Base-by-base conservation (phyloP, 2,888 invertebrate genomes). In the Endotricha flammealis region DNA sequence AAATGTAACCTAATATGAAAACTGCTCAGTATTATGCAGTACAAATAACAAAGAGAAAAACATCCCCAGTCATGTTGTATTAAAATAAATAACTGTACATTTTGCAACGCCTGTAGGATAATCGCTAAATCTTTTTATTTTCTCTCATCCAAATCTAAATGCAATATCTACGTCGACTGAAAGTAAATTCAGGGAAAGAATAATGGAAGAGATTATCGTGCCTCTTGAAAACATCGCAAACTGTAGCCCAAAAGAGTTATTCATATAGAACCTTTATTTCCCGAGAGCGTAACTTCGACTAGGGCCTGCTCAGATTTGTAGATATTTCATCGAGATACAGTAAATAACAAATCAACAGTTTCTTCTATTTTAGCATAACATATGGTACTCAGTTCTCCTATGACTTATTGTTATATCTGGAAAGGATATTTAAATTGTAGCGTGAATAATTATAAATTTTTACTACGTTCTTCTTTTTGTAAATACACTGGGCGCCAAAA, bases 181-280 rank as follows among this genome's bases (percentile, higher is more conserved):
- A 67, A 71, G 64, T 67, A 64, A 64, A 64, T 58, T 62, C 59
- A 44, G 52, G 54, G 55, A 58, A 66, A 72, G 64, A 72, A 63
- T 71, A 70, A 72, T 74, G 71, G 62, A 54, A 45, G 42, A 67
- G 70, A 74, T 77, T 75, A 76, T 71, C 66, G 56, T 61, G 65
- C 57, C 56, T 57, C 60, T 71, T 67, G 68, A 73, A 74, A 75
- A 73, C 67, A 71, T 64, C 60, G 25, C 27, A 16, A 17, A 16
- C 32, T 8, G 14, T 14, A 24, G 27, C 32, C 17, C 32, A 11
- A 33, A 25, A 33, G 32, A 33, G 25, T 33, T 33, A 33, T 33
- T 33, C 65, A 64, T 68, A 69, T 56, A 59, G 56, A 64, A 76
- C 72, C 65, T 71, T 74, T 77, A 77, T 77, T 76, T 72, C 73